Conservation (phyloP, 2,797 vertebrate genomes). For the Oophaga sylvatica region DNA sequence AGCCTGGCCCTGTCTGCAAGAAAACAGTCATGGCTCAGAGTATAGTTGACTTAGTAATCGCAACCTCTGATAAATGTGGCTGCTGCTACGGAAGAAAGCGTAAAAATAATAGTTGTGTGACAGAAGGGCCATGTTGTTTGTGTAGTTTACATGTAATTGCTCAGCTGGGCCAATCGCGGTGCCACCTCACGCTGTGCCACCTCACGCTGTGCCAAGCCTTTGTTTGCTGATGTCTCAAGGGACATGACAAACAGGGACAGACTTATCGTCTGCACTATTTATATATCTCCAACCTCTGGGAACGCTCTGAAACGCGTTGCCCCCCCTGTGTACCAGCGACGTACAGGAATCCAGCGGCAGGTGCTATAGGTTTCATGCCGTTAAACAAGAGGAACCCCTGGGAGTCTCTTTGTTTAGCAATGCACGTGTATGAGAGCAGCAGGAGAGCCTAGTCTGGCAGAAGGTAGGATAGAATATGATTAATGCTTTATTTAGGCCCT, state of each 20-base stretch:
- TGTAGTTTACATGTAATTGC: slow-evolving; percentile 42
- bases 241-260: slow-evolving; percentile 51
- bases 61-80: neutral
- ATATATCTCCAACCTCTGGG: slow-evolving; percentile 42
- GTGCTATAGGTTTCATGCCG: slow-evolving; percentile 46
- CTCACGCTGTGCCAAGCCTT: slow-evolving; percentile 36
- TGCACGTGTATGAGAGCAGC: slow-evolving; percentile 11
- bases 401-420: slow-evolving; percentile 22
- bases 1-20: neutral
- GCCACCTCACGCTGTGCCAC: slow-evolving; percentile 19
- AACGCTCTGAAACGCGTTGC: neutral
- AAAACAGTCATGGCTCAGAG: neutral
- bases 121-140: slow-evolving; percentile 29
- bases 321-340: slow-evolving; percentile 20
- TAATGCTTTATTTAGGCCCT: neutral
- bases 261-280: slow-evolving; percentile 55
- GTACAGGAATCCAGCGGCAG: slow-evolving; percentile 52
- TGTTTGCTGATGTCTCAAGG: slow-evolving; percentile 47
- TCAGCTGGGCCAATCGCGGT: slow-evolving; percentile 19
- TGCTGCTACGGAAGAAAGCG: neutral
- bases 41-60: neutral
- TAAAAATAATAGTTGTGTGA: slow-evolving; percentile 1
- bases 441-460: neutral
- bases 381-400: slow-evolving; percentile 35
- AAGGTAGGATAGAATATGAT: neutral